Evolutionary conservation across 2,113 vertebrate genomes (phyloP).

Genomic region (Coturnix japonica): DNA sequence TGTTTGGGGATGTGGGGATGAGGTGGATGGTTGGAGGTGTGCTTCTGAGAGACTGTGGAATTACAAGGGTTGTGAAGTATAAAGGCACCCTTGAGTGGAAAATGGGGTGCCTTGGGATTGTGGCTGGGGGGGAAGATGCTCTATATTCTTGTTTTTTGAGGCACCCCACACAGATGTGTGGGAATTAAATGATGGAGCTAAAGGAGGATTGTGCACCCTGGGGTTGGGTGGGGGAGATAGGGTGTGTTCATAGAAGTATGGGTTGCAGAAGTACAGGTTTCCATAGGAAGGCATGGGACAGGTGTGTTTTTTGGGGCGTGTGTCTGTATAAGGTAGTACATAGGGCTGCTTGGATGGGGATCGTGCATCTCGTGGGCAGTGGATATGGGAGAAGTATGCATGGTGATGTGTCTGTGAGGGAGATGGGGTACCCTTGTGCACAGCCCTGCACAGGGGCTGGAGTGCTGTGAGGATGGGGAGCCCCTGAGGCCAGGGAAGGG

Average conservation of each 20-base stretch:
- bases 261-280: background rate
- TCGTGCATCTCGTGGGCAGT: no score
- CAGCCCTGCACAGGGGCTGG: background rate
- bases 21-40: fast-evolving
- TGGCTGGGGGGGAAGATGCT: fast-evolving
- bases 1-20: fast-evolving
- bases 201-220: background rate
- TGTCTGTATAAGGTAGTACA: background rate
- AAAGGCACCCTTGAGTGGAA: background rate
- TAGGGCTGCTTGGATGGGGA: background rate
- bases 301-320: background rate
- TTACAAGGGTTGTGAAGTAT: background rate
- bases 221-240: background rate
- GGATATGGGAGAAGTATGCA: background rate
- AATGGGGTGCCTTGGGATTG: background rate
- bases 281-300: background rate
- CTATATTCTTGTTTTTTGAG: background rate
- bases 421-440: background rate
- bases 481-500: fast-evolving
- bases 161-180: background rate
- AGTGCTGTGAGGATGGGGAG: background rate
- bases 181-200: background rate
- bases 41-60: no score
- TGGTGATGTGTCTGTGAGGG: fast-evolving
- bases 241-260: fast-evolving